phyloP scores from a whole-genome alignment of 2,888 invertebrate species.

The Ferdinandea cuprea region DNA sequence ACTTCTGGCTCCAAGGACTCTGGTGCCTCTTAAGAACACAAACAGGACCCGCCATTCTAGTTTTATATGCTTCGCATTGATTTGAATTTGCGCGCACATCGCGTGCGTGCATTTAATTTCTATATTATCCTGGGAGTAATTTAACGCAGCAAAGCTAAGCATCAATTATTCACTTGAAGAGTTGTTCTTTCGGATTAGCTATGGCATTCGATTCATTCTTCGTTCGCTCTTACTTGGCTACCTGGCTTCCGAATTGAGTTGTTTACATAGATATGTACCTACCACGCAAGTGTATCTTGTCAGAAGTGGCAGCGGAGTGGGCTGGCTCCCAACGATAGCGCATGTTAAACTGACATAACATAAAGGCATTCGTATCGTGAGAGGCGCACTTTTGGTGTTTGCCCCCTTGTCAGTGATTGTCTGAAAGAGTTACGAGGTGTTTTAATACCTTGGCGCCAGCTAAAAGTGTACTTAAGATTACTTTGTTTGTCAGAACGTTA shows the following conservation, averaged over 20 bases:
- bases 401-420: constrained; percentile 8
- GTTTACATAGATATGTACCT: constrained; percentile 50
- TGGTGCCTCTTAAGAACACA: too few relatives aligned
- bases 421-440: constrained; percentile 53
- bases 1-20: too few relatives aligned
- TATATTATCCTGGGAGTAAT: constrained; percentile 55
- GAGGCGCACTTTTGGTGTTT: constrained; percentile 28
- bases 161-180: constrained; percentile 51
- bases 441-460: constrained; percentile 36
- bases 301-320: neutral
- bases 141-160: constrained; percentile 48
- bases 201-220: constrained; percentile 40
- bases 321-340: neutral
- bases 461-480: constrained; percentile 48
- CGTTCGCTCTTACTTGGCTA: neutral
- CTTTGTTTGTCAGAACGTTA: constrained; percentile 17
- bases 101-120: constrained; percentile 65
- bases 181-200: constrained; percentile 49
- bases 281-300: constrained; percentile 26
- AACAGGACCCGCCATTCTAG: too few relatives aligned
- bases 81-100: constrained; percentile 35
- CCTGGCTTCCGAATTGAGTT: constrained; percentile 47
- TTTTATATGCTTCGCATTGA: constrained; percentile 17
- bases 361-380: too few relatives aligned
- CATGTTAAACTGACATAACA: constrained; percentile 48